Percentiles rank a stretch among this genome's conserved stretches.
These are phyloP conservation scores for Platyscapa corneri DNA, from an alignment of 1,140 invertebrate genomes.

Conservation along the genomic window DNA sequence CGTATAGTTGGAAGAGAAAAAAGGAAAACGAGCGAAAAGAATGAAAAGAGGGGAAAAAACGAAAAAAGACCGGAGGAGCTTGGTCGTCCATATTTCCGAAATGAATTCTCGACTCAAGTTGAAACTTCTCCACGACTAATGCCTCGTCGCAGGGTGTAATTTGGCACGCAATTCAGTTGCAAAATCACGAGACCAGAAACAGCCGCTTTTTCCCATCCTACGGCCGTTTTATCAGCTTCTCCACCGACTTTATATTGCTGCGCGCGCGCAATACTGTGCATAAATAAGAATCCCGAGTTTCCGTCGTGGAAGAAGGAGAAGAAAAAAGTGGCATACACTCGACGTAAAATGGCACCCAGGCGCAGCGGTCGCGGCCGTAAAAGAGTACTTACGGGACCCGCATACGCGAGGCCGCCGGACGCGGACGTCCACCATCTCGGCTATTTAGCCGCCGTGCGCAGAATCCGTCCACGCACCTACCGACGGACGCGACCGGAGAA, in stretches of 20 bases:
- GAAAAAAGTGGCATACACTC: background rate
- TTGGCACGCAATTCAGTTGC: slow-evolving; percentile 27
- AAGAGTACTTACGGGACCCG: background rate
- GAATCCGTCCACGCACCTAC: background rate
- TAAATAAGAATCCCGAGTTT: slow-evolving; percentile 16
- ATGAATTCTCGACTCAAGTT: background rate
- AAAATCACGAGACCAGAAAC: slow-evolving; percentile 27
- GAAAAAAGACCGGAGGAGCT: background rate
- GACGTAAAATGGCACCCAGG: slow-evolving; percentile 6
- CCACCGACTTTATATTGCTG: background rate
- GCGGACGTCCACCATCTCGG: too few species aligned
- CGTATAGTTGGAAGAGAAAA: background rate
- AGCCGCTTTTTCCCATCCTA: slow-evolving; percentile 5
- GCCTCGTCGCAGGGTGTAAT: background rate
- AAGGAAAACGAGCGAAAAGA: background rate
- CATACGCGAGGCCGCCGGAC: background rate
- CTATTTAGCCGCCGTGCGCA: background rate
- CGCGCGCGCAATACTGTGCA: slow-evolving; percentile 8
- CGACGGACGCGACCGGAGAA: background rate
- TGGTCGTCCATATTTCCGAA: background rate
- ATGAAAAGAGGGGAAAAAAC: background rate
- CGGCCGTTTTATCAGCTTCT: background rate
- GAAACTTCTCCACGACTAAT: background rate
- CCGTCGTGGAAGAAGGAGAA: background rate
- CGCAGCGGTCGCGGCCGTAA: background rate